Percentiles rank a stretch among this genome's conserved stretches.
Evolutionary conservation across 2,113 vertebrate species (phyloP).

Genomic region (Tretioscincus oriximinensis): DNA sequence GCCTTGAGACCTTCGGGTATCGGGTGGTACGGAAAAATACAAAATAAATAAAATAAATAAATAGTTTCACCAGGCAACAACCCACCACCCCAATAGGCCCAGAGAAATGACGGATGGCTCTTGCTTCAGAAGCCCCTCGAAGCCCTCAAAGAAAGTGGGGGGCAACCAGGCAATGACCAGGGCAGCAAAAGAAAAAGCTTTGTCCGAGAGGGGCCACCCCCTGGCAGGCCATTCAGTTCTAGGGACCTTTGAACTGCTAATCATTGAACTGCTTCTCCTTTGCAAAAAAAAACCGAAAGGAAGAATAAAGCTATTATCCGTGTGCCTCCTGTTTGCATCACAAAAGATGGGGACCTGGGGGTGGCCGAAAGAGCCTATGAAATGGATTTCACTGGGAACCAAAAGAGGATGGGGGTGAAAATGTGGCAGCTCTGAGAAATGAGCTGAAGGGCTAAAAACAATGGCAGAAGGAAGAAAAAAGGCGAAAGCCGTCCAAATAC

Average conservation of each 20-base stretch:
- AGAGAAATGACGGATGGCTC: constrained; percentile 25
- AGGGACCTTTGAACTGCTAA: constrained; percentile 76
- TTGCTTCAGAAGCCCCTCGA: background rate
- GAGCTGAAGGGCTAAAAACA: constrained; percentile 78
- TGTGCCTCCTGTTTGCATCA: constrained; percentile 75
- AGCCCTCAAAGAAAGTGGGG: background rate
- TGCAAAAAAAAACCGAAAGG: constrained; percentile 44
- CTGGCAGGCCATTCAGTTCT: constrained; percentile 11
- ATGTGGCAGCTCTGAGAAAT: constrained; percentile 68
- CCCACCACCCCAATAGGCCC: background rate
- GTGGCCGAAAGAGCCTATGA: constrained; percentile 61
- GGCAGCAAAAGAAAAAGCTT: constrained; percentile 49
- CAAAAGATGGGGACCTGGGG: constrained; percentile 58
- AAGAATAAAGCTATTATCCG: constrained; percentile 75
- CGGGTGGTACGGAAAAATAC: too few species aligned
- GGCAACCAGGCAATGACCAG: constrained; percentile 5
- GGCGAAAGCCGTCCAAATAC: constrained; percentile 79
- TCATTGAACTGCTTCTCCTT: constrained; percentile 68
- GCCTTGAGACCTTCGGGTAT: too few species aligned
- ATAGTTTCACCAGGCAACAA: background rate
- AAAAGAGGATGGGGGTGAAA: constrained; percentile 53
- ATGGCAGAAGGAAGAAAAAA: constrained; percentile 69
- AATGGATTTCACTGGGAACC: constrained; percentile 66
- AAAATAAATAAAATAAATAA: too few species aligned
- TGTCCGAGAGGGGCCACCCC: background rate